Conservation (phyloP, 2,113 vertebrate species). For the Sinocyclocheilus rhinocerous region DNA sequence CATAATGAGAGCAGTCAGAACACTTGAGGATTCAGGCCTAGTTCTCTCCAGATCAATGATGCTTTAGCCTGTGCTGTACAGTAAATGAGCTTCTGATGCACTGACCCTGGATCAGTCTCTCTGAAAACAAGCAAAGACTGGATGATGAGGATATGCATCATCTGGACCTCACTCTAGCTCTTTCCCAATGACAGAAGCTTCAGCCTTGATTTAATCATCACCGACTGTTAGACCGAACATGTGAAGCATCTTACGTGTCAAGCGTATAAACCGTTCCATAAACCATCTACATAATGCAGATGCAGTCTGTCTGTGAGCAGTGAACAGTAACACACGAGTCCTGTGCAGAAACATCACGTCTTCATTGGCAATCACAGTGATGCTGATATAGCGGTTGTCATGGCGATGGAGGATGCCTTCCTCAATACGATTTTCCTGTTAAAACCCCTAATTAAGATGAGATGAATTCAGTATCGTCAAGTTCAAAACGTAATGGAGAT, state of each 20-base stretch:
- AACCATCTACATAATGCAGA: background rate
- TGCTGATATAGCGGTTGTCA: slow-evolving; percentile 44
- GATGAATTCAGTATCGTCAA: background rate
- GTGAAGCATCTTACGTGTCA: background rate
- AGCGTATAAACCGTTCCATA: background rate
- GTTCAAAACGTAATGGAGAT: background rate
- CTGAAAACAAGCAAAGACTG: background rate
- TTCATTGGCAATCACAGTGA: slow-evolving; percentile 5
- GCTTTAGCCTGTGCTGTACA: background rate
- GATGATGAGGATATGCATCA: background rate
- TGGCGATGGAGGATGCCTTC: slow-evolving; percentile 30
- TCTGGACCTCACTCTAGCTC: background rate
- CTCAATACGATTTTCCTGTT: slow-evolving; percentile 15
- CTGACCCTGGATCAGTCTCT: background rate
- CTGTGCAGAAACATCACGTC: background rate
- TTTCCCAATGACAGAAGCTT: background rate
- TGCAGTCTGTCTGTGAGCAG: background rate
- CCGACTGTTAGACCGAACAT: background rate
- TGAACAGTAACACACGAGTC: background rate
- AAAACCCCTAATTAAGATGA: slow-evolving; percentile 3
- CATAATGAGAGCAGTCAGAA: background rate
- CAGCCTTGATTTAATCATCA: background rate
- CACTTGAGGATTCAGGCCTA: background rate
- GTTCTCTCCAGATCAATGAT: background rate
- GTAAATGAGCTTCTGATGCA: background rate